These are phyloP conservation scores for Eumeta japonica DNA, from an alignment of 1,140 invertebrate species.

Conservation along the genomic window DNA sequence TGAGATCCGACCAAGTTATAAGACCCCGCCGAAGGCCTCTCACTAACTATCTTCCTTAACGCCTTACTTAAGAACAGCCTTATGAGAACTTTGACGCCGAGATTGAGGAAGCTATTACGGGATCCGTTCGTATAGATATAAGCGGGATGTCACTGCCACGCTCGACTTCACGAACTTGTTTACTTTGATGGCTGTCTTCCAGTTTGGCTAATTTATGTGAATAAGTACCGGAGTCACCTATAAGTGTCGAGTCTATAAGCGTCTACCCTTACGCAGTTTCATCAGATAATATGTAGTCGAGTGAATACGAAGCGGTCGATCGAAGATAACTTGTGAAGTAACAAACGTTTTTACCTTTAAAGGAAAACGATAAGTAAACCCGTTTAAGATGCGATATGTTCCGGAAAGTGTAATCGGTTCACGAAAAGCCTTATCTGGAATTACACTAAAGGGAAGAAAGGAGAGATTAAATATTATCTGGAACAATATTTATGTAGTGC, in stretches of 20 bases:
- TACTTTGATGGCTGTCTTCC: conserved; percentile 39
- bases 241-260: too few relatives aligned
- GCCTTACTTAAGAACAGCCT: conserved; percentile 54
- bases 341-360: too few relatives aligned
- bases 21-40: conserved; percentile 53
- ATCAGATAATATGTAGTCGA: too few relatives aligned
- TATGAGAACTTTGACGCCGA: conserved; percentile 54
- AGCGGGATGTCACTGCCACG: conserved; percentile 54
- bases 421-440: conserved; percentile 3
- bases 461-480: conserved; percentile 48
- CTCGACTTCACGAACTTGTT: conserved; percentile 50
- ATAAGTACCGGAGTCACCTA: too few relatives aligned
- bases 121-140: conserved; percentile 53
- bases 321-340: too few relatives aligned
- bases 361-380: too few relatives aligned
- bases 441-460: conserved; percentile 33
- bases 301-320: too few relatives aligned
- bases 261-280: too few relatives aligned
- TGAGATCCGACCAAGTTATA: conserved; percentile 52
- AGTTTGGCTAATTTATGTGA: conserved; percentile 38
- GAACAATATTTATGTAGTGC: conserved; percentile 50
- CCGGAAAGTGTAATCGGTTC: not conserved
- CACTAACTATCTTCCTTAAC: conserved; percentile 55
- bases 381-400: too few relatives aligned
- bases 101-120: conserved; percentile 55